Evolutionary conservation across 2,113 vertebrate genomes (phyloP).

Genomic region (Ondatra zibethicus): DNA sequence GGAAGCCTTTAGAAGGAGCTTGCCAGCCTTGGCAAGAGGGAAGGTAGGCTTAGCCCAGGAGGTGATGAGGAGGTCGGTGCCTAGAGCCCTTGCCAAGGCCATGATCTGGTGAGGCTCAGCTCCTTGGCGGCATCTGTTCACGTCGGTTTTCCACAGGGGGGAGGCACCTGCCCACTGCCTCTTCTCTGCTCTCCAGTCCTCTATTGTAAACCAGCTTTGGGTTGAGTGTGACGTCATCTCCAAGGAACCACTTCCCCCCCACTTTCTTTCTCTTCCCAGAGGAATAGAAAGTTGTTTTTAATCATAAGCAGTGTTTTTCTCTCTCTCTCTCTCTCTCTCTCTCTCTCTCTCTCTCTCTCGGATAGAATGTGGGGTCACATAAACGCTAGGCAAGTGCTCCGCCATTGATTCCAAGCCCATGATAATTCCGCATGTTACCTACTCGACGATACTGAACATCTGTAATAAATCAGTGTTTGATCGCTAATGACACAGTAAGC

Average conservation of each 20-base stretch:
- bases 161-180: not conserved
- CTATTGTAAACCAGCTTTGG: not conserved
- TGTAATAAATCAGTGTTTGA: not conserved
- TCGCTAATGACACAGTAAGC: not conserved
- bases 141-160: not conserved
- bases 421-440: not conserved
- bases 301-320: not conserved
- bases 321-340: no score
- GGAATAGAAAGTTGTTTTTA: not conserved
- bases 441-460: not conserved
- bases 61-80: not conserved
- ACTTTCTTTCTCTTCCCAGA: not conserved
- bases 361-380: no score
- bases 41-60: not conserved
- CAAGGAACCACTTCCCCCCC: not conserved
- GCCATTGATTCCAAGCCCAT: not conserved
- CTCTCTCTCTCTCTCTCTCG: no score
- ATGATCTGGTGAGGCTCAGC: not conserved
- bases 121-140: not conserved
- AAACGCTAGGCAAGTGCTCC: not conserved
- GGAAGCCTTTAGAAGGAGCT: constrained; percentile 35
- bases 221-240: not conserved
- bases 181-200: not conserved
- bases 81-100: not conserved
- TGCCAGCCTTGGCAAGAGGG: not conserved